Conservation (phyloP, 2,888 invertebrate species). For the Alcis repandata region DNA sequence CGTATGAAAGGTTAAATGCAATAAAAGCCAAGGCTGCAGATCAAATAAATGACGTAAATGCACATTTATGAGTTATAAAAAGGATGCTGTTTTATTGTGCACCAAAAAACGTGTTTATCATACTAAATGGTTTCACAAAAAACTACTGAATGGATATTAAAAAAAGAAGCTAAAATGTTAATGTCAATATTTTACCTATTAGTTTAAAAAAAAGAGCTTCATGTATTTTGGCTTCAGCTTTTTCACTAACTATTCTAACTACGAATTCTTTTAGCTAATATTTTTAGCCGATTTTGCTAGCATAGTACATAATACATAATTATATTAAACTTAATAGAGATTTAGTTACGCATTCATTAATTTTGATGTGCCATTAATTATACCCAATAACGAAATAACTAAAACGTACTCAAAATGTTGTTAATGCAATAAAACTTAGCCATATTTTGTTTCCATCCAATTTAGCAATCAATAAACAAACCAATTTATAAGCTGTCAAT, state of each 20-base stretch:
- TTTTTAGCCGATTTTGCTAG: no score
- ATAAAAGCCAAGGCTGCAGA: conserved; percentile 12
- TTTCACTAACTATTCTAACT: no score
- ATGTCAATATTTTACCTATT: no score
- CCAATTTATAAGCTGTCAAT: conserved; percentile 5
- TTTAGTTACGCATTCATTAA: not conserved
- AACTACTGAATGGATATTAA: no score
- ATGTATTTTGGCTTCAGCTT: no score
- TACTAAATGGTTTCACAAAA: no score
- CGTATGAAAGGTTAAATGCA: conserved; percentile 48
- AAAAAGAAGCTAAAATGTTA: no score
- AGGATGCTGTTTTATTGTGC: not conserved
- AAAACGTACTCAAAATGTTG: not conserved
- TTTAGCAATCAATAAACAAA: not conserved
- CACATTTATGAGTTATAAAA: not conserved
- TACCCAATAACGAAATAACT: not conserved
- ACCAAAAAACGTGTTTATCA: not conserved
- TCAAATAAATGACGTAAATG: conserved; percentile 6
- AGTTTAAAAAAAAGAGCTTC: no score
- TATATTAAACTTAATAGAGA: not conserved
- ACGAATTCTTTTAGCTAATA: no score
- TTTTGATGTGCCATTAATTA: not conserved
- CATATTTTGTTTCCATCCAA: not conserved
- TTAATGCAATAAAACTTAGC: not conserved
- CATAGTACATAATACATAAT: no score